Evolutionary conservation across 2,113 vertebrate species (phyloP), one percentile per base, ranked within the genome.

Genomic region (Noctilio leporinus): DNA sequence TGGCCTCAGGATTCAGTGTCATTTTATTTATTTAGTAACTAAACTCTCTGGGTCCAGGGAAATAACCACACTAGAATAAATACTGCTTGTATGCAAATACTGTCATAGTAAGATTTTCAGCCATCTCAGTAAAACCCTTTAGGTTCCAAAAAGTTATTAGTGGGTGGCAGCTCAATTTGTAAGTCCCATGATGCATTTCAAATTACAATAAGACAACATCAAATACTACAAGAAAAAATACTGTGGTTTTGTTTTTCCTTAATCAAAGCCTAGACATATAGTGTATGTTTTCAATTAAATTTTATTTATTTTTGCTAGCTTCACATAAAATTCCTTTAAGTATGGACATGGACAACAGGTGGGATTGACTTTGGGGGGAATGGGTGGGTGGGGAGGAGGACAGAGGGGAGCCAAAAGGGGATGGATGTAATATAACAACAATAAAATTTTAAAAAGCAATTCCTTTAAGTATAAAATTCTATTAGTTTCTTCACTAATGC

Each of bases 21-120:
- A 67, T n/a, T 73, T 83, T 55, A 17, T 67, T 89, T 93, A 26
- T 85, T 96, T 93, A 84, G 49, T 84, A 95, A 93, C 10, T 72
- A 75, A 49, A 86, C 26, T 85, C 33, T 92, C 45, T 76, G 38
- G 8, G 20, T 57, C 30, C n/a, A 93, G 12, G 38, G 84, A 30
- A 17, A 80, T 78, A 62, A 35, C 11, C n/a, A 57, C n/a, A 91
- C 47, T n/a, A 78, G 55, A 83, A 76, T 57, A 51, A 95, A 70
- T 10, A 76, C 16, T 43, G 38, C 33, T 81, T 59, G 40, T 64
- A 76, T 57, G 38, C 20, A 92, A 96, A 86, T 85, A 35, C 33
- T 78, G 20, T 83, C 59, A 86, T 22, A 73, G 24, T 59, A 72
- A 67, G 9, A 8, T 86, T 88, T 83, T 73, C 73, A 65, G 15